Conservation (phyloP, 2,113 vertebrate species). For the Marmota monax region DNA sequence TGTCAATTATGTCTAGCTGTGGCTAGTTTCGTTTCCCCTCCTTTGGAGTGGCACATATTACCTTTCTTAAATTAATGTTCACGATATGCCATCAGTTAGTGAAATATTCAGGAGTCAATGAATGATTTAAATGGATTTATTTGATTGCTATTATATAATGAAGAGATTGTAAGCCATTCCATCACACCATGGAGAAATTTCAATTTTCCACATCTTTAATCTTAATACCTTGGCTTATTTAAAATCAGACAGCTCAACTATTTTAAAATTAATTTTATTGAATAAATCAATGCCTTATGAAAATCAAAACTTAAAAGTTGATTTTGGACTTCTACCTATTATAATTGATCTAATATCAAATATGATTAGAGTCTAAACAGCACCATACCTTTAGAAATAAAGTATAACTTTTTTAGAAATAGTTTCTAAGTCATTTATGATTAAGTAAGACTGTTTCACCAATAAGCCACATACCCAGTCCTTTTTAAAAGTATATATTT, state of each 20-base stretch:
- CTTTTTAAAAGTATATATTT: no score
- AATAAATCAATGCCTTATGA: not conserved
- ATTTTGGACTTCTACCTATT: not conserved
- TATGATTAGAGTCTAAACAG: not conserved
- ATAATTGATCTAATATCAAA: not conserved
- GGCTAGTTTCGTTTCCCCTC: not conserved
- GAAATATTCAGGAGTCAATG: not conserved
- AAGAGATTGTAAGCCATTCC: not conserved
- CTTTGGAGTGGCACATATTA: not conserved
- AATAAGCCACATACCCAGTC: no score
- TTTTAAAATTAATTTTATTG: conserved; percentile 21
- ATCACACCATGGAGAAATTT: not conserved
- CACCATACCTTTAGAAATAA: conserved; percentile 15
- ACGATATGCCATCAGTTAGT: not conserved
- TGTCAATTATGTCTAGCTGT: not conserved
- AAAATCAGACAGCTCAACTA: not conserved
- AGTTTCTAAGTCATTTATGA: not conserved
- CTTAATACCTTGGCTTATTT: conserved; percentile 39
- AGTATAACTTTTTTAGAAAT: not conserved
- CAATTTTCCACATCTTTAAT: conserved; percentile 44
- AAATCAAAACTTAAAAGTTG: conserved; percentile 32
- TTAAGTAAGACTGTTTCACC: not conserved
- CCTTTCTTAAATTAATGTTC: conserved; percentile 4
- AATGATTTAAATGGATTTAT: not conserved
- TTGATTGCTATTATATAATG: not conserved